Base-by-base conservation (phyloP, 2,888 invertebrate genomes). In the Mythimna vitellina region DNA sequence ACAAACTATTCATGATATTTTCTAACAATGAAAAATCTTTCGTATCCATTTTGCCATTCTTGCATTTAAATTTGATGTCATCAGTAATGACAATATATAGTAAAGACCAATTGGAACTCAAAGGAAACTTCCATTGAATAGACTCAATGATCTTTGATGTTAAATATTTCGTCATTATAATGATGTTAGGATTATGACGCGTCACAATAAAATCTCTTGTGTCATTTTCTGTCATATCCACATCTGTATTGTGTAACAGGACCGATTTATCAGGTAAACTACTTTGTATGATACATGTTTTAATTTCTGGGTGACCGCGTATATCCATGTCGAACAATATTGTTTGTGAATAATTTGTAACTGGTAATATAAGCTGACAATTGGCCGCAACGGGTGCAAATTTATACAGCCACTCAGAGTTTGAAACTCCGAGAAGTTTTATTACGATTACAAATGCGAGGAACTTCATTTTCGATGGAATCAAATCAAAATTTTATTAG, bases 1-100 rank as follows among this genome's bases (percentile, higher is more conserved):
- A 93, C 29, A 93, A 46, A 22, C 76, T 66, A 65, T 92, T 92
- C 46, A 92, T 80, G 64, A 89, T 88, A 17, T 49, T 65, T 56
- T 92, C 84, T 17, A 89, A 76, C 8, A 72, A 42, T 9, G 42
- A 32, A 53, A 84, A 81, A n/a, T 83, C 80, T 6, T 79, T 67
- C 57, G 56, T 17, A 46, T 70, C 72, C 46, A 92, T 86, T 7
- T 53, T 74, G 10, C 87, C 88, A 63, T 89, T 73, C 3, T 80
- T 72, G 79, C 92, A 92, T 69, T 64, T 74, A 46, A 81, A 89
- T n/a, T 60, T 65, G 25, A 32, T 68, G 10, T 86, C 74, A 56
- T 75, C 81, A 51, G 88, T 88, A 20, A 89, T 73, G 9, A 90
- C 77, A 46, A 93, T 72, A 60, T 89, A 87, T 1, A 91, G 20